These are phyloP conservation scores for Aplidium turbinatum DNA, from an alignment of 23 tunicate genomes.

Conservation along the genomic window DNA sequence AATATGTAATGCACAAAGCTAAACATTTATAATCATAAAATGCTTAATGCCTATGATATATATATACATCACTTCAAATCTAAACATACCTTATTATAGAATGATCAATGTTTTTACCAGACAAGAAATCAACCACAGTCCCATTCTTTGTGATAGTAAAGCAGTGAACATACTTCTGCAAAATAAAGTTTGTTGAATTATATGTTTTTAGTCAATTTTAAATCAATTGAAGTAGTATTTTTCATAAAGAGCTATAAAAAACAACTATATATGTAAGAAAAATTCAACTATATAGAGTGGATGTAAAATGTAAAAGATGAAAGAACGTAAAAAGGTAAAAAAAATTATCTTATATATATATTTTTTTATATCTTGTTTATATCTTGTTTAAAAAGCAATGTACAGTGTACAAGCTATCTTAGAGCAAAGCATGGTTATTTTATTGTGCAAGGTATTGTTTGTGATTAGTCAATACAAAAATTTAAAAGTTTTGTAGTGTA, in stretches of 20 bases:
- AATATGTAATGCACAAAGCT: not conserved
- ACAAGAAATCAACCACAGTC: not conserved
- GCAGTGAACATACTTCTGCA: slow-evolving; percentile 6
- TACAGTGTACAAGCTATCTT: too few relatives aligned
- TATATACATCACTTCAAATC: not conserved
- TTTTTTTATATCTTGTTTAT: too few relatives aligned
- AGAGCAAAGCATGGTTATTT: too few relatives aligned
- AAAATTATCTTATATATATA: too few relatives aligned
- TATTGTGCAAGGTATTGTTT: too few relatives aligned
- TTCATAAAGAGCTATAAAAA: not conserved
- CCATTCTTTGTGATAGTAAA: not conserved
- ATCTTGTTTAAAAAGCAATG: too few relatives aligned
- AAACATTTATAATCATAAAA: not conserved
- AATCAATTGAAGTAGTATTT: not conserved
- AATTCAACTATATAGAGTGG: not conserved
- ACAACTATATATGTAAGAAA: not conserved
- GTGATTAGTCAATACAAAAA: too few relatives aligned
- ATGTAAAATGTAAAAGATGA: not conserved
- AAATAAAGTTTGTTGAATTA: not conserved
- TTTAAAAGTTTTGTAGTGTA: too few relatives aligned
- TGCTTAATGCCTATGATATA: not conserved
- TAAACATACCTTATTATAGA: not conserved
- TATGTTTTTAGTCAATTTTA: not conserved
- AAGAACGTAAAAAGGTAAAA: not conserved
- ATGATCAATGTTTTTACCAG: not conserved